phyloP scores from a whole-genome alignment of 64 coral and sea anemone species.

The Cladopsammia gracilis region DNA sequence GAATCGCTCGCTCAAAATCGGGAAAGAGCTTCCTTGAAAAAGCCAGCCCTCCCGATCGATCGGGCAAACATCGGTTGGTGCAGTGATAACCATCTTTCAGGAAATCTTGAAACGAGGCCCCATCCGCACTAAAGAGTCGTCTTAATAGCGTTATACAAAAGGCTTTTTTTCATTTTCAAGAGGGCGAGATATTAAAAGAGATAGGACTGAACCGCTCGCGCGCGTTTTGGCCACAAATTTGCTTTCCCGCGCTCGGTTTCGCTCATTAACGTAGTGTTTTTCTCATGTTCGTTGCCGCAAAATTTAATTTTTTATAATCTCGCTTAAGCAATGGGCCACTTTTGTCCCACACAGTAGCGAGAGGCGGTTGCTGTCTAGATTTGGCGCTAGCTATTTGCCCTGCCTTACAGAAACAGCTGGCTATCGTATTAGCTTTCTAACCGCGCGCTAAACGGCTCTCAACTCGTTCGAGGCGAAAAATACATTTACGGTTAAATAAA shows the following conservation, averaged over 20 bases:
- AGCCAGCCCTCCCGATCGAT: neutral
- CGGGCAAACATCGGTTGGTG: conserved; percentile 32
- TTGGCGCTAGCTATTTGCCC: neutral
- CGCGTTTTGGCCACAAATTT: neutral
- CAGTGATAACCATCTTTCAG: conserved; percentile 37
- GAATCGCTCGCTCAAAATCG: neutral
- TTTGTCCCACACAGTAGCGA: neutral
- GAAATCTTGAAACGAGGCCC: conserved; percentile 32
- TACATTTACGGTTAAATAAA: conserved; percentile 39
- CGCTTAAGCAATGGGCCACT: conserved; percentile 8
- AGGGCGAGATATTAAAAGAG: neutral
- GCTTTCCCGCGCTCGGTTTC: neutral
- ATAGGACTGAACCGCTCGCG: neutral
- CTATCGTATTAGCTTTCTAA: conserved; percentile 28
- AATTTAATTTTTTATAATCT: conserved; percentile 16
- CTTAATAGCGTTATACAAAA: conserved; percentile 39
- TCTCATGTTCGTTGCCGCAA: neutral
- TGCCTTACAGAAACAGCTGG: conserved; percentile 9
- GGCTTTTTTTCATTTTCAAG: conserved; percentile 20
- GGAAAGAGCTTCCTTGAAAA: neutral
- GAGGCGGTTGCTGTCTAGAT: neutral
- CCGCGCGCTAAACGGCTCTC: conserved; percentile 41
- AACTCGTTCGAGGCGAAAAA: conserved; percentile 1
- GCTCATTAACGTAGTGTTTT: neutral
- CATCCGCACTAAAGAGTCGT: conserved; percentile 25